phyloP scores from a whole-genome alignment of 2,113 vertebrate species.

The Sprattus sprattus region DNA sequence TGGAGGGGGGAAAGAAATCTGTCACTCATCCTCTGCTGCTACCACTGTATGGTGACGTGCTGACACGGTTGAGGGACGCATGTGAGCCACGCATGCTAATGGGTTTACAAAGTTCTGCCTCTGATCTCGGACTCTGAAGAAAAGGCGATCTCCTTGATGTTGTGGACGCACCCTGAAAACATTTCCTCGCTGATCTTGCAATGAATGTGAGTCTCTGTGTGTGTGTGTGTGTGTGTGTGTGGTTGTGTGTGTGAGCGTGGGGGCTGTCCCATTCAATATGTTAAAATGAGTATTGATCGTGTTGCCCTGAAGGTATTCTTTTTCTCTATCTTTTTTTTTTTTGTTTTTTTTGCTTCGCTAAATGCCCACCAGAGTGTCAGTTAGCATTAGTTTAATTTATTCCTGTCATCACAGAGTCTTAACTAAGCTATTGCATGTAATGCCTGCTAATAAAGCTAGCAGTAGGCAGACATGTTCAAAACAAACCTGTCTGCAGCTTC shows the following conservation, averaged over 20 bases:
- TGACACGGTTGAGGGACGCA: background rate
- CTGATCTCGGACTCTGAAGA: slow-evolving; percentile 6
- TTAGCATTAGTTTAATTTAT: background rate
- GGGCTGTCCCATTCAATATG: slow-evolving; percentile 32
- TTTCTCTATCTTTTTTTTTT: background rate
- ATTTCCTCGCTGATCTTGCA: background rate
- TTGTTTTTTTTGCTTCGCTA: background rate
- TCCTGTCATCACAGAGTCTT: background rate
- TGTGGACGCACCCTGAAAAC: background rate
- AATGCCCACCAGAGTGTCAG: background rate
- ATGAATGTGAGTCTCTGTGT: background rate
- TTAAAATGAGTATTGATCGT: slow-evolving; percentile 50
- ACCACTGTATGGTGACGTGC: background rate
- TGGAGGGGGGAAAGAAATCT: background rate
- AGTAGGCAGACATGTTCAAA: background rate
- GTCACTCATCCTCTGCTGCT: background rate
- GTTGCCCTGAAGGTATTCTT: slow-evolving; percentile 29
- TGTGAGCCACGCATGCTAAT: background rate
- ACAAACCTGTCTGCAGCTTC: background rate
- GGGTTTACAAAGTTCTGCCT: background rate
- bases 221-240: too few species aligned
- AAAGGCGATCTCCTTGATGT: slow-evolving; percentile 13
- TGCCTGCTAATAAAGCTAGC: background rate
- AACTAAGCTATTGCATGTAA: background rate
- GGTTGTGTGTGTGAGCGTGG: too few species aligned